Evolutionary conservation across 2,113 vertebrate species (phyloP).

Genomic region (Equus przewalskii): DNA sequence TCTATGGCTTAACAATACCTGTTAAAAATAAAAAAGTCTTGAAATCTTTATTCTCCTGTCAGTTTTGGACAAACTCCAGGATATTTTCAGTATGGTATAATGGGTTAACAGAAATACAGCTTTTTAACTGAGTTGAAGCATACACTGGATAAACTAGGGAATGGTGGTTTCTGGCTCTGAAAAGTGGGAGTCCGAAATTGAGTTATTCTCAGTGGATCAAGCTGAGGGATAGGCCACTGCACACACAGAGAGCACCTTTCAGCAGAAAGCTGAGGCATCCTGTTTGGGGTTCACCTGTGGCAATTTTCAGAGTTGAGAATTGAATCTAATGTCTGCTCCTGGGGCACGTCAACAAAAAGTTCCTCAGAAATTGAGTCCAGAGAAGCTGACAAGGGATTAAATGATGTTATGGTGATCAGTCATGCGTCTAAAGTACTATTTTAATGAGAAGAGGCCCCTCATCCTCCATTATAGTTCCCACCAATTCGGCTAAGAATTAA

Average conservation of each 20-base stretch:
- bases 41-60: conserved; percentile 54
- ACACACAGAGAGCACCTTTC: neutral
- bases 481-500: conserved; percentile 28
- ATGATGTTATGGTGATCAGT: neutral
- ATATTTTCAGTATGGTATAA: conserved; percentile 64
- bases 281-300: neutral
- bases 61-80: conserved; percentile 54
- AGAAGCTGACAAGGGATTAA: neutral
- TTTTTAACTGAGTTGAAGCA: conserved; percentile 42
- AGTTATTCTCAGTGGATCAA: conserved; percentile 37
- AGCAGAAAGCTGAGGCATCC: neutral
- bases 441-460: neutral
- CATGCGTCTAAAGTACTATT: neutral
- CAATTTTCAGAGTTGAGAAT: conserved; percentile 1
- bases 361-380: conserved; percentile 3
- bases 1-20: conserved; percentile 47
- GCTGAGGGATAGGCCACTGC: neutral
- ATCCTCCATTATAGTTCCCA: neutral
- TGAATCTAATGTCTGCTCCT: neutral
- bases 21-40: conserved; percentile 10
- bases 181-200: neutral
- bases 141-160: neutral
- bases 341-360: neutral
- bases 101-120: conserved; percentile 1
- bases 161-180: conserved; percentile 15